These are phyloP conservation scores for Sarcoramphus papa DNA, from an alignment of 2,797 vertebrate genomes.

Conservation along the genomic window DNA sequence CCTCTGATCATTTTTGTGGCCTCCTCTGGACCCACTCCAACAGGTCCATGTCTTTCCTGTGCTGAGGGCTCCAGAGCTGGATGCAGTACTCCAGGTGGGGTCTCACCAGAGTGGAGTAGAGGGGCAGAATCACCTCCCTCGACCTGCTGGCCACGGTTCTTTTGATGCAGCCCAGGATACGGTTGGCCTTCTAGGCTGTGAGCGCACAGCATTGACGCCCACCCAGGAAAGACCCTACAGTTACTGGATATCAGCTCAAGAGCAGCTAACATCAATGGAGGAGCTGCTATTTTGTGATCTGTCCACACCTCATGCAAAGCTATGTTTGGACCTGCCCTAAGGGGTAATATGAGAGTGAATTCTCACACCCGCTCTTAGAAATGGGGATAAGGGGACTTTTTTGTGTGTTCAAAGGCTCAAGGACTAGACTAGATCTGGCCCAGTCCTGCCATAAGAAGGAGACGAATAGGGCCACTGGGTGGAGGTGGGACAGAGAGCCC, in stretches of 20 bases:
- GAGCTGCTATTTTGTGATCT: neutral
- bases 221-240: neutral
- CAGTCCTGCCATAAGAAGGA: neutral
- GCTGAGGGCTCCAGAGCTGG: too few species aligned
- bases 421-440: neutral
- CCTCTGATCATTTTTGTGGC: too few species aligned
- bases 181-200: too few species aligned
- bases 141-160: too few species aligned
- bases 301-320: neutral
- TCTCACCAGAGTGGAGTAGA: too few species aligned
- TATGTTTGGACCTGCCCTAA: neutral
- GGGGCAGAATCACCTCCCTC: too few species aligned
- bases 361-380: accelerated
- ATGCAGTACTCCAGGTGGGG: too few species aligned
- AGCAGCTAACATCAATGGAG: neutral
- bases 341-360: neutral
- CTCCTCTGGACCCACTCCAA: too few species aligned
- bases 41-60: too few species aligned
- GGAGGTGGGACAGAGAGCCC: neutral
- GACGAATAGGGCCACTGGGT: neutral
- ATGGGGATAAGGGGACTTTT: neutral
- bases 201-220: accelerated
- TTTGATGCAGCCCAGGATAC: accelerated
- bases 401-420: neutral
- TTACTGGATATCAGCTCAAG: neutral